A percentile compares a stretch with the other conserved stretches of the same genome.
These are phyloP conservation scores for Cuniculus paca DNA, from an alignment of 2,797 vertebrate species.

Conservation along the genomic window DNA sequence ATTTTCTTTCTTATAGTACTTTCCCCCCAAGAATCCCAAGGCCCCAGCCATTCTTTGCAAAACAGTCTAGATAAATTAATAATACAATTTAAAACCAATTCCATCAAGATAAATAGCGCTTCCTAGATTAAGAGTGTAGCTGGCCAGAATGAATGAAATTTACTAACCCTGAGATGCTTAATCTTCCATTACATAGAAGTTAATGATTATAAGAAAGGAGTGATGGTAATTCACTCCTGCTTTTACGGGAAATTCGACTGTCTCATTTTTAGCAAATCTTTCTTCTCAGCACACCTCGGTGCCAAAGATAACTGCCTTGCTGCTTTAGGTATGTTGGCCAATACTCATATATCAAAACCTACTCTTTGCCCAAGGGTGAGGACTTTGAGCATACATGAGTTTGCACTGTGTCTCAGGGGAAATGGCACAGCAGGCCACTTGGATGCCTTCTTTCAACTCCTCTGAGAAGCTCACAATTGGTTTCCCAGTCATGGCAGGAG, in stretches of 20 bases:
- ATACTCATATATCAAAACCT: slow-evolving; percentile 55
- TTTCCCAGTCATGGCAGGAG: neutral
- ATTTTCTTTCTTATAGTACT: slow-evolving; percentile 73
- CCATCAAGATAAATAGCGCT: slow-evolving; percentile 77
- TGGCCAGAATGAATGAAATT: slow-evolving; percentile 79
- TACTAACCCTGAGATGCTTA: slow-evolving; percentile 75
- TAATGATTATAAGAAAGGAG: slow-evolving; percentile 82
- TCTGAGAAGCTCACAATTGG: neutral
- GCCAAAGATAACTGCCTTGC: slow-evolving; percentile 68
- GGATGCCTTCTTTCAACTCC: no score
- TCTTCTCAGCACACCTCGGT: slow-evolving; percentile 77
- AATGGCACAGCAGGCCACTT: neutral
- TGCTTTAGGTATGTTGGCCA: slow-evolving; percentile 49
- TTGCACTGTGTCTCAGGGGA: neutral
- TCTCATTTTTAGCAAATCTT: slow-evolving; percentile 81
- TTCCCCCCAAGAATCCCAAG: slow-evolving; percentile 70
- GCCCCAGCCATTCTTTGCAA: slow-evolving; percentile 60
- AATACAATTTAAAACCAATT: slow-evolving; percentile 84
- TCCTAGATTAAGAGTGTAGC: slow-evolving; percentile 78
- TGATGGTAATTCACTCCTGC: slow-evolving; percentile 78
- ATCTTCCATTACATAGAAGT: slow-evolving; percentile 80
- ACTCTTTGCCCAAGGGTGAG: neutral
- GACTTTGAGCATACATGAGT: neutral
- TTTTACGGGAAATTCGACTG: slow-evolving; percentile 82
- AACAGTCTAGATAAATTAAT: slow-evolving; percentile 80